These are phyloP conservation scores for Simalia tracyae DNA, from an alignment of 2,797 vertebrate species.

Conservation along the genomic window DNA sequence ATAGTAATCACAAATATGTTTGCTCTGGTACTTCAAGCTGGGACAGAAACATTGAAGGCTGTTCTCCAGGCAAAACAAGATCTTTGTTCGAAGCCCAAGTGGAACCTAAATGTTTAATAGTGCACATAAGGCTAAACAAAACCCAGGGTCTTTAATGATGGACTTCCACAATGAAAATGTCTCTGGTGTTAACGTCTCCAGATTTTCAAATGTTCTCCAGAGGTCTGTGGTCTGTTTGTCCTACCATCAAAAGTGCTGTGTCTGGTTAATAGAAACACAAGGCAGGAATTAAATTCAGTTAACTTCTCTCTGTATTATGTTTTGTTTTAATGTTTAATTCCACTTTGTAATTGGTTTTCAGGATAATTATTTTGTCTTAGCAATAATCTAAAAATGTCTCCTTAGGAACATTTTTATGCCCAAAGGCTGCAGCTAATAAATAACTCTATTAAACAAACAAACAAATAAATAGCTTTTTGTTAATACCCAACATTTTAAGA, in stretches of 20 bases:
- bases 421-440: neutral
- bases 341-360: neutral
- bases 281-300: neutral
- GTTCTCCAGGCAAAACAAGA: neutral
- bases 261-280: no score
- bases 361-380: neutral
- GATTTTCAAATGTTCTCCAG: neutral
- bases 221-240: neutral
- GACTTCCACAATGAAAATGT: no score
- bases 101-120: no score
- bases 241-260: neutral
- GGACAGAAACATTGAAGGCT: neutral
- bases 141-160: no score
- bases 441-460: neutral
- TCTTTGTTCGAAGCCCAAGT: neutral
- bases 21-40: neutral
- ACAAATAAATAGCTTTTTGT: neutral
- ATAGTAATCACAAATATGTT: neutral
- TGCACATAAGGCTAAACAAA: no score
- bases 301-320: neutral
- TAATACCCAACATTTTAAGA: neutral
- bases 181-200: no score
- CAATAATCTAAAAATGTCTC: neutral
- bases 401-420: neutral
- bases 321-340: neutral